Conservation (phyloP, 2,888 invertebrate species). For the Fragum fragum region DNA sequence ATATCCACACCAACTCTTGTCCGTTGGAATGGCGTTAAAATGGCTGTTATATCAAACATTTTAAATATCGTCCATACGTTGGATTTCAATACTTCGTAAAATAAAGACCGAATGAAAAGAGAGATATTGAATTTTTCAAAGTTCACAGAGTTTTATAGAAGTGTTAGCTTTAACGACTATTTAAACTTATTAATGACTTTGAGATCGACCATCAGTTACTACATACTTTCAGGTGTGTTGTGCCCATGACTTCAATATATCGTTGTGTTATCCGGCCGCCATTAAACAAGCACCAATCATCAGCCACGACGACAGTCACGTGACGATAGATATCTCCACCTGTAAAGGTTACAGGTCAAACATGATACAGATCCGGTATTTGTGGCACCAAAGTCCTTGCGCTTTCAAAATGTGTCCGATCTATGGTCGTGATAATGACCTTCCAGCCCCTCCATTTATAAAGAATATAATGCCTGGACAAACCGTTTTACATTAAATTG, state of each 20-base stretch:
- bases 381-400: constrained; percentile 47
- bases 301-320: constrained; percentile 31
- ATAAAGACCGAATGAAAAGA: no score
- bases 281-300: constrained; percentile 26
- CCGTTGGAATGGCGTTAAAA: no score
- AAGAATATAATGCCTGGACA: constrained; percentile 4
- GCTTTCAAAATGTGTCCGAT: constrained; percentile 41
- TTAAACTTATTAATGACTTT: no score
- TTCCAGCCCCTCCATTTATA: constrained; percentile 36
- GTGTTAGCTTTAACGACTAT: no score
- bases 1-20: no score
- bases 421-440: constrained; percentile 39
- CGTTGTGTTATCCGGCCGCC: constrained; percentile 17
- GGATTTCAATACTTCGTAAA: no score
- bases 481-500: constrained; percentile 15
- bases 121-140: no score
- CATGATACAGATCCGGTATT: constrained; percentile 34
- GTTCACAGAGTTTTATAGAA: no score
- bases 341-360: constrained; percentile 30
- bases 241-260: constrained; percentile 1
- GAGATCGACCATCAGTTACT: no score
- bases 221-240: constrained; percentile 42
- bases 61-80: no score
- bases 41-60: no score
- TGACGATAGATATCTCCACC: constrained; percentile 38